Evolutionary conservation across 2,888 invertebrate genomes (phyloP), one percentile per base, ranked within the genome.

Genomic region (Drosophila subsilvestris): DNA sequence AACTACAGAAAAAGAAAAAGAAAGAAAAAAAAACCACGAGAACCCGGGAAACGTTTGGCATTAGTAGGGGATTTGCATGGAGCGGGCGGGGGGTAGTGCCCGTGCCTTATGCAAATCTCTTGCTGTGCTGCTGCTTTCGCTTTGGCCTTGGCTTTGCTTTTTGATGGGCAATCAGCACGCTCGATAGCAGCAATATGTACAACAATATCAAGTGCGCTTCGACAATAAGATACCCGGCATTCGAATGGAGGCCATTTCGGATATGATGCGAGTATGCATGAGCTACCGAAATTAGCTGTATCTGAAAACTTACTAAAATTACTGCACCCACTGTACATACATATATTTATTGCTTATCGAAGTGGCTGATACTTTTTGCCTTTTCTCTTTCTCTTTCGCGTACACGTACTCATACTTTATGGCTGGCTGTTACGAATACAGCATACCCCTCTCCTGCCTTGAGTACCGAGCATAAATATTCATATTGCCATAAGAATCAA

Each of bases 161-260:
- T 78, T 82, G 74, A 83, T 88, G 84, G 88, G 88, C 84, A 86
- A 86, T 83, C 83, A 83, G 74, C 82, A 85, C 81, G 85, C 81
- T 66, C 63, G 69, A 42, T n/a, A 25, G 22, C 37, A 37, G 37
- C n/a, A 6, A 37, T 14, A 37, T 1, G 25, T 3, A 3, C 22
- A 37, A 6, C n/a, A 7, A n/a, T n/a, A 37, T 7, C n/a, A 6
- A 37, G 37, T 0, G 37, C 0, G 37, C 37, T 37, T 37, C 37
- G 37, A n/a, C 37, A 37, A 37, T 37, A 6, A 37, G 37, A 37
- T 37, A 37, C 37, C n/a, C 37, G 37, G 37, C 6, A 6, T 2
- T 37, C 37, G n/a, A n/a, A 0, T 37, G 37, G 2, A n/a, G 37
- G 14, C 7, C 37, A 37, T 37, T 37, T 37, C 37, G 37, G 7